Evolutionary conservation across 1,140 invertebrate genomes (phyloP).

Genomic region (Neotoxoptera formosana): DNA sequence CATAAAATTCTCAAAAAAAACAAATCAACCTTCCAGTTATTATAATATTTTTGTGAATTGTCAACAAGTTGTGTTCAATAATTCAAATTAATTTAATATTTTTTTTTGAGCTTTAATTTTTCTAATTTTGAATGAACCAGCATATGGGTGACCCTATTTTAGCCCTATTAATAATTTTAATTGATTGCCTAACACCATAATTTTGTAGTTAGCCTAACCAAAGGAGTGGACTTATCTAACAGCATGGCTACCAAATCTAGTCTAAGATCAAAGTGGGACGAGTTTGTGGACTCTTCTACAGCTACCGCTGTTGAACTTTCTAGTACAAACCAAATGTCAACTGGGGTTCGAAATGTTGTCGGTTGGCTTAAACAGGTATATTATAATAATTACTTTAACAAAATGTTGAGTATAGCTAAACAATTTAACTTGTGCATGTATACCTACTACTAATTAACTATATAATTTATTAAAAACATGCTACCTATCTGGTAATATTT

Average conservation of each 20-base stretch:
- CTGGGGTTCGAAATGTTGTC: conserved; percentile 74
- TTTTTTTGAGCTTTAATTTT: neutral
- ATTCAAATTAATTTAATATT: neutral
- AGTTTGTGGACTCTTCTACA: conserved; percentile 69
- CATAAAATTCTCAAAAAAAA: neutral
- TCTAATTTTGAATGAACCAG: neutral
- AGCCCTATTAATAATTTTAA: neutral
- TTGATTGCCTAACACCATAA: conserved; percentile 33
- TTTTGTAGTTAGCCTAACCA: conserved; percentile 56
- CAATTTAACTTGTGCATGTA: neutral
- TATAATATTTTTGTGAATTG: neutral
- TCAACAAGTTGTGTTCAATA: neutral
- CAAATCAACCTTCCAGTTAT: neutral
- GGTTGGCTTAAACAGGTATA: conserved; percentile 79
- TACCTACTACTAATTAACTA: neutral
- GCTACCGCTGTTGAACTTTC: conserved; percentile 62
- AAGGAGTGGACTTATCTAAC: conserved; percentile 52
- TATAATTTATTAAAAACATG: neutral
- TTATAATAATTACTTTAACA: neutral
- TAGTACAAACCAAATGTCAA: conserved; percentile 66
- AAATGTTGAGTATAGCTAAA: neutral
- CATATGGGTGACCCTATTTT: neutral
- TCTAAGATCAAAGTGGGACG: conserved; percentile 72
- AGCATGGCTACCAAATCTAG: conserved; percentile 62
- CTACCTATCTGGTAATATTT: neutral